phyloP scores from a whole-genome alignment of 2,113 vertebrate species.

The Rhea pennata region DNA sequence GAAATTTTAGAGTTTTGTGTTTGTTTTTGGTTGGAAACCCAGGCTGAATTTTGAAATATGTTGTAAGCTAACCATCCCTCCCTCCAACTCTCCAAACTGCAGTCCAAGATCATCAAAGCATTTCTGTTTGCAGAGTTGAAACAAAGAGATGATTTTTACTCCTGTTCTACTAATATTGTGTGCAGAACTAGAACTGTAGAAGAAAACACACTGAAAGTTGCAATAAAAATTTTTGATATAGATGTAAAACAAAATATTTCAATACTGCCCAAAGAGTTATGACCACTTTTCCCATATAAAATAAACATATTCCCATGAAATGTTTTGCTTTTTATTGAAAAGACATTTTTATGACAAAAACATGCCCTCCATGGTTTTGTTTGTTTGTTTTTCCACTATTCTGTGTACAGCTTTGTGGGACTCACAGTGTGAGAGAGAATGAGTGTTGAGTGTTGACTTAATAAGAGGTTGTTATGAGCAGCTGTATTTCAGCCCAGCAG shows the following conservation, averaged over 20 bases:
- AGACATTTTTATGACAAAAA: background rate
- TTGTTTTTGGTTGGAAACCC: background rate
- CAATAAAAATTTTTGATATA: background rate
- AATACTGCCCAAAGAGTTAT: background rate
- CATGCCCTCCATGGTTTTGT: background rate
- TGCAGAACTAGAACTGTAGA: background rate
- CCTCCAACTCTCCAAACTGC: background rate
- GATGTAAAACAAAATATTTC: background rate
- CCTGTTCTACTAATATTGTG: background rate
- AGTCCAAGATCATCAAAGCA: background rate
- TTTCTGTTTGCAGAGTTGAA: background rate
- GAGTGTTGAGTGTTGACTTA: background rate
- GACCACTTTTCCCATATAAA: background rate
- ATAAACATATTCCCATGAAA: background rate
- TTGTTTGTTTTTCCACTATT: background rate
- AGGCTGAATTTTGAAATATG: background rate
- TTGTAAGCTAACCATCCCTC: background rate
- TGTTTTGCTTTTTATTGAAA: background rate
- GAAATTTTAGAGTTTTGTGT: background rate
- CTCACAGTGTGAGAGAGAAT: background rate
- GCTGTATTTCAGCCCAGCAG: background rate
- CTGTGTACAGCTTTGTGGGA: background rate
- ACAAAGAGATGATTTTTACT: background rate
- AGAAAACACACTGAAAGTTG: background rate
- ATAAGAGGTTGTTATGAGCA: background rate